A percentile compares a stretch with the other conserved stretches of the same genome.
phyloP scores from a whole-genome alignment of 1,140 invertebrate genomes.

The Listronotus bonariensis region DNA sequence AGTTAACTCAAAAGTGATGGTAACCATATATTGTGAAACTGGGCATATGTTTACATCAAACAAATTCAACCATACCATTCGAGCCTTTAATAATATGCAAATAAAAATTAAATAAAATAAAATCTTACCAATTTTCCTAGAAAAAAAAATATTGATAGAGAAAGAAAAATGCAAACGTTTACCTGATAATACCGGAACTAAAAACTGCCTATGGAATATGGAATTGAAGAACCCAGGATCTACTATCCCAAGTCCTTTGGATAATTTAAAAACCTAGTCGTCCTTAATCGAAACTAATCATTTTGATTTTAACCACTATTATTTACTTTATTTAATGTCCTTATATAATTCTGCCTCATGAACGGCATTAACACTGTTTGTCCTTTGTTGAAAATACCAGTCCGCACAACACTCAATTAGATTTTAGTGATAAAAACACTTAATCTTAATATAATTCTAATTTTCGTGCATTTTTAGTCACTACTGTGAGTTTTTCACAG shows the following conservation, averaged over 20 bases:
- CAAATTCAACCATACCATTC: neutral
- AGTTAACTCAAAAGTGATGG: too few species aligned
- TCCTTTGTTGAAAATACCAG: neutral
- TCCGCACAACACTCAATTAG: conserved; percentile 2
- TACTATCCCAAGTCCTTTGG: conserved; percentile 7
- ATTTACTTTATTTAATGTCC: conserved; percentile 6
- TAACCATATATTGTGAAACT: too few species aligned
- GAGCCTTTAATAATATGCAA: neutral
- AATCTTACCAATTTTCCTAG: conserved; percentile 33
- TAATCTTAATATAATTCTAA: too few species aligned
- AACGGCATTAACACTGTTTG: conserved; percentile 18
- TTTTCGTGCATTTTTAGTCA: too few species aligned
- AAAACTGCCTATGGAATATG: neutral
- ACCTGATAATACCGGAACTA: conserved; percentile 26
- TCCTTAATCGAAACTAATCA: neutral
- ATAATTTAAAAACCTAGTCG: neutral
- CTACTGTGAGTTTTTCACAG: too few species aligned
- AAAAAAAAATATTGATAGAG: conserved; percentile 11
- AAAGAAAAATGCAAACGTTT: conserved; percentile 28
- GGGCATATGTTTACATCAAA: too few species aligned
- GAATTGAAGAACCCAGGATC: conserved; percentile 3
- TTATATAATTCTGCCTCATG: conserved; percentile 8
- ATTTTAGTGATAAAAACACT: conserved; percentile 1
- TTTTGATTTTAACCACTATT: too few species aligned
- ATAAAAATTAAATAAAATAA: conserved; percentile 18